These are phyloP conservation scores for Diplodus sargus DNA, from an alignment of 2,797 vertebrate species.

Conservation along the genomic window DNA sequence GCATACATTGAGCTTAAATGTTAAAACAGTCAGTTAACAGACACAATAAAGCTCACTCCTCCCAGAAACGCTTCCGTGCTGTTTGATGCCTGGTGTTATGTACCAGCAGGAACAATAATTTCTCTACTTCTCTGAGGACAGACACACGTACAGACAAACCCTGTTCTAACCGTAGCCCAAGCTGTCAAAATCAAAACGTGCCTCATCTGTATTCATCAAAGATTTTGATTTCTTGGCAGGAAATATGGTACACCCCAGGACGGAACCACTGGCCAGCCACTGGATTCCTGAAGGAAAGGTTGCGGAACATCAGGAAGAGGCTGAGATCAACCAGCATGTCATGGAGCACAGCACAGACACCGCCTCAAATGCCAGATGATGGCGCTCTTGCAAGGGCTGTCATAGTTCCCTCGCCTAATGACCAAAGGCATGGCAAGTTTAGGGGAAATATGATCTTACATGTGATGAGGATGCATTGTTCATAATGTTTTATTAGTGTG, in stretches of 20 bases:
- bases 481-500: too few species aligned
- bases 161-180: background rate
- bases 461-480: too few species aligned
- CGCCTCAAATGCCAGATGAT: background rate
- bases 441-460: too few species aligned
- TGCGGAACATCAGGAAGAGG: constrained; percentile 8
- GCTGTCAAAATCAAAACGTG: background rate
- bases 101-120: constrained; percentile 2
- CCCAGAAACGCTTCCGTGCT: background rate
- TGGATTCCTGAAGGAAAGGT: constrained; percentile 23
- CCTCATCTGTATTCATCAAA: background rate
- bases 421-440: too few species aligned
- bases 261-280: constrained; percentile 10
- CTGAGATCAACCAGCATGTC: constrained; percentile 16
- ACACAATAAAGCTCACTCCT: constrained; percentile 2
- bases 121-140: background rate
- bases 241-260: constrained; percentile 19
- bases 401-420: too few species aligned
- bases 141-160: background rate
- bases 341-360: background rate
- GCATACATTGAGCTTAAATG: background rate
- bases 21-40: background rate
- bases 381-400: background rate
- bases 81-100: background rate
- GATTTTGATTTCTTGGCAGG: constrained; percentile 3